These are phyloP conservation scores for Ariopsis seemanni DNA, from an alignment of 2,113 vertebrate species.

Conservation along the genomic window DNA sequence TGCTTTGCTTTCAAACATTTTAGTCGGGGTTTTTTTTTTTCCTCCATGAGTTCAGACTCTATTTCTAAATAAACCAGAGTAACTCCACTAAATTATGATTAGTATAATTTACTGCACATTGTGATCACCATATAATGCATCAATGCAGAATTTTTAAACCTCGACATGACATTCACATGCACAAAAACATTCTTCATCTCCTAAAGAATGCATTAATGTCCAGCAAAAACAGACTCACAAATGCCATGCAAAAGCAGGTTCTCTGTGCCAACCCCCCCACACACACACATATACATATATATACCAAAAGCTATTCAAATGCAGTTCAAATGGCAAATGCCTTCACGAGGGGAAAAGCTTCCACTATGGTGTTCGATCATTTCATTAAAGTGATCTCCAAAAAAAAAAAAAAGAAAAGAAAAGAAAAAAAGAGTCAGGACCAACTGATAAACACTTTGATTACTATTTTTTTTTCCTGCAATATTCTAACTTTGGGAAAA, in stretches of 20 bases:
- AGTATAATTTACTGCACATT: not conserved
- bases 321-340: not conserved
- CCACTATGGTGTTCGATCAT: not conserved
- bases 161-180: not conserved
- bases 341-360: not conserved
- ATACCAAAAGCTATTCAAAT: not conserved
- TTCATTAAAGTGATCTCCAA: not conserved
- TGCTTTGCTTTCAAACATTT: not conserved
- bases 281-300: not conserved
- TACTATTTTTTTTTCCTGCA: not conserved
- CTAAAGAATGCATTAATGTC: slow-evolving; percentile 21
- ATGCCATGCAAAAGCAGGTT: slow-evolving; percentile 34
- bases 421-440: not conserved
- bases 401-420: not conserved
- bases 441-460: not conserved
- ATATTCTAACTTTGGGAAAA: not conserved
- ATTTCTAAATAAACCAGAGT: not conserved
- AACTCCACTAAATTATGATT: too few relatives aligned
- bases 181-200: slow-evolving; percentile 28
- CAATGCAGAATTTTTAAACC: not conserved
- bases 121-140: not conserved
- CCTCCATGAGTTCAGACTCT: not conserved
- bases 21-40: not conserved
- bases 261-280: not conserved
- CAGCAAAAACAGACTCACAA: slow-evolving; percentile 1